Conservation (phyloP, 1,140 invertebrate genomes). For the Oryzaephilus surinamensis region DNA sequence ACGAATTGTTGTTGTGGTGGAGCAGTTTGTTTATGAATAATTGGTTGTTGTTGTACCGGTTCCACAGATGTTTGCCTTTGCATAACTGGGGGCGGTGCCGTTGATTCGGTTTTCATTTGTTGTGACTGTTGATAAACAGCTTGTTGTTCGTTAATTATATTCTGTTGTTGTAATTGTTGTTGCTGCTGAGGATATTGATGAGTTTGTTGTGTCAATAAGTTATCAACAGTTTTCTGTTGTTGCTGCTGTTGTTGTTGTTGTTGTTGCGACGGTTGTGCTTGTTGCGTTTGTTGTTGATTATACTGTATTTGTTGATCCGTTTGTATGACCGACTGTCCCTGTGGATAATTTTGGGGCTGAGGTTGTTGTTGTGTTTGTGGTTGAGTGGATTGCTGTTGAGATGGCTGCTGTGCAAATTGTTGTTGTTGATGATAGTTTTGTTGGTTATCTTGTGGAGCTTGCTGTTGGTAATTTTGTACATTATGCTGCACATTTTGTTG, state of each 20-base stretch:
- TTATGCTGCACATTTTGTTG: constrained; percentile 12
- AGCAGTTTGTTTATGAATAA: constrained; percentile 23
- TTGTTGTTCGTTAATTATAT: constrained; percentile 14
- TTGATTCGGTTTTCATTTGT: constrained; percentile 25
- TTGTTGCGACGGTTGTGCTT: constrained; percentile 30
- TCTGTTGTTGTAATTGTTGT: constrained; percentile 31
- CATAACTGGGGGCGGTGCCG: constrained; percentile 21
- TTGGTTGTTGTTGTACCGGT: constrained; percentile 28
- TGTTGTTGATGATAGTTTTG: too few species aligned
- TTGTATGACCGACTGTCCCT: too few species aligned
- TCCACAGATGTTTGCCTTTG: constrained; percentile 28
- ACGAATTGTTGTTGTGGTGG: constrained; percentile 23
- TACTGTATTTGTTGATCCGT: constrained; percentile 32
- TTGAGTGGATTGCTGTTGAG: constrained; percentile 4
- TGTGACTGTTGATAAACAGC: constrained; percentile 29
- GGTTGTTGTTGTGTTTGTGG: constrained; percentile 27
- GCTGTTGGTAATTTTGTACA: constrained; percentile 26
- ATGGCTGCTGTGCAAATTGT: constrained; percentile 5
- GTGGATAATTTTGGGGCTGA: too few species aligned
- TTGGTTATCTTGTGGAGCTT: too few species aligned
- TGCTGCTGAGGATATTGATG: constrained; percentile 29
- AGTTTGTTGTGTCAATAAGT: constrained; percentile 12
- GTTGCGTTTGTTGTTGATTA: constrained; percentile 37
- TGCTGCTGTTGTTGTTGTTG: constrained; percentile 28
- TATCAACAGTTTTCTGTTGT: constrained; percentile 11